phyloP scores from a whole-genome alignment of 92 coral and sea anemone species.

The Phenganax subtilis region DNA sequence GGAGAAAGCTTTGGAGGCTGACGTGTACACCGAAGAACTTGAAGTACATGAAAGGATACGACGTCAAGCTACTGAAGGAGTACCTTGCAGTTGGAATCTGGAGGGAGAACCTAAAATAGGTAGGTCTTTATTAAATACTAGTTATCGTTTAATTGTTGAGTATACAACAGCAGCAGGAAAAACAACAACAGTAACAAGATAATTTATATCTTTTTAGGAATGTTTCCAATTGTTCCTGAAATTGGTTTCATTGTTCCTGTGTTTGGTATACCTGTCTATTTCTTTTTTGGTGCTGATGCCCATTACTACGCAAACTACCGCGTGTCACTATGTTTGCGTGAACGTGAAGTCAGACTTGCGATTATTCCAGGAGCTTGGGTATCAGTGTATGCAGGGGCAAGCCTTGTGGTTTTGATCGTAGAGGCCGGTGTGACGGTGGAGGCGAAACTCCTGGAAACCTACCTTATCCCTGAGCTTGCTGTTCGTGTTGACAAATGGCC shows the following conservation, averaged over 20 bases:
- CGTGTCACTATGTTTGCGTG: slow-evolving; percentile 69
- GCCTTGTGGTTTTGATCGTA: slow-evolving; percentile 56
- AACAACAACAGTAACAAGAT: too few species aligned
- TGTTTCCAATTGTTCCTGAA: slow-evolving; percentile 66
- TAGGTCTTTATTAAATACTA: neutral
- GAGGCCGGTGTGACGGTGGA: slow-evolving; percentile 84
- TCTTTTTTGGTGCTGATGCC: slow-evolving; percentile 80
- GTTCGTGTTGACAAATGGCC: slow-evolving; percentile 88
- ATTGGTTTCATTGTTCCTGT: slow-evolving; percentile 54
- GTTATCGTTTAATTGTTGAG: neutral
- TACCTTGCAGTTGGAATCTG: slow-evolving; percentile 30
- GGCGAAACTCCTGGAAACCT: slow-evolving; percentile 73
- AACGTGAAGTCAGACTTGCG: slow-evolving; percentile 62
- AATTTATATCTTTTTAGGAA: slow-evolving; percentile 40
- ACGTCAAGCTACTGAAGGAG: slow-evolving; percentile 46
- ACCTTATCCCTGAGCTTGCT: slow-evolving; percentile 74
- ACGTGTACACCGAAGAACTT: slow-evolving; percentile 75
- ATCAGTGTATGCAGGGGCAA: slow-evolving; percentile 76
- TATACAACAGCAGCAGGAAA: neutral
- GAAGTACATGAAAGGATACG: slow-evolving; percentile 63
- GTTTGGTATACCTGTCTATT: slow-evolving; percentile 70
- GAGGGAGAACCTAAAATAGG: slow-evolving; percentile 55
- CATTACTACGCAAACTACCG: slow-evolving; percentile 70
- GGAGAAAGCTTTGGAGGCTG: slow-evolving; percentile 66
- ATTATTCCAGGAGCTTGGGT: slow-evolving; percentile 90